phyloP scores from a whole-genome alignment of 53 echinoderm and acorn worm genomes.

The Mesocentrotus franciscanus region DNA sequence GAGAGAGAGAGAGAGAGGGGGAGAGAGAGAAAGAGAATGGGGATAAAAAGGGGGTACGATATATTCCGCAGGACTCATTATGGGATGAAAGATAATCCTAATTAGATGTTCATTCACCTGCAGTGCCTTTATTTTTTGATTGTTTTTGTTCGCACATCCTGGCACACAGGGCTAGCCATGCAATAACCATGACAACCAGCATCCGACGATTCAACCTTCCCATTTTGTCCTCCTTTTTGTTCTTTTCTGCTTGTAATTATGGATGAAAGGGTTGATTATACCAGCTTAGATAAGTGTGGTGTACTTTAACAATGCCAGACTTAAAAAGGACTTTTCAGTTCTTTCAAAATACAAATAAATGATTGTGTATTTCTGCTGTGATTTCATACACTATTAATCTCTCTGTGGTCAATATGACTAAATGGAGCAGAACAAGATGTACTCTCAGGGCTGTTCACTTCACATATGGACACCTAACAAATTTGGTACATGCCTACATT shows the following conservation, averaged over 20 bases:
- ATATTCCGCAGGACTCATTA: neutral
- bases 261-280: conserved; percentile 40
- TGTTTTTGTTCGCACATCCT: conserved; percentile 24
- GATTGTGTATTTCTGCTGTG: conserved; percentile 34
- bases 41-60: neutral
- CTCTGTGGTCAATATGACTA: conserved; percentile 36
- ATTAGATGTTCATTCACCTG: conserved; percentile 30
- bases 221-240: conserved; percentile 6
- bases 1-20: neutral
- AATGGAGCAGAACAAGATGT: conserved; percentile 51
- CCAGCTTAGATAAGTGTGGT: conserved; percentile 36
- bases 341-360: neutral
- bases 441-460: neutral
- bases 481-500: neutral
- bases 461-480: neutral
- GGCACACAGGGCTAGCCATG: conserved; percentile 27
- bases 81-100: conserved; percentile 31
- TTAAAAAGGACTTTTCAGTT: neutral
- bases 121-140: neutral
- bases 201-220: conserved; percentile 9
- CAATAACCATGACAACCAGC: conserved; percentile 47
- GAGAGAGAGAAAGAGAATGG: neutral
- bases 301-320: conserved; percentile 6
- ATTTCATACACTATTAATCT: conserved; percentile 60
- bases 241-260: conserved; percentile 38